Base-by-base conservation (phyloP, 2,797 vertebrate genomes). In the Denticeps clupeoides region DNA sequence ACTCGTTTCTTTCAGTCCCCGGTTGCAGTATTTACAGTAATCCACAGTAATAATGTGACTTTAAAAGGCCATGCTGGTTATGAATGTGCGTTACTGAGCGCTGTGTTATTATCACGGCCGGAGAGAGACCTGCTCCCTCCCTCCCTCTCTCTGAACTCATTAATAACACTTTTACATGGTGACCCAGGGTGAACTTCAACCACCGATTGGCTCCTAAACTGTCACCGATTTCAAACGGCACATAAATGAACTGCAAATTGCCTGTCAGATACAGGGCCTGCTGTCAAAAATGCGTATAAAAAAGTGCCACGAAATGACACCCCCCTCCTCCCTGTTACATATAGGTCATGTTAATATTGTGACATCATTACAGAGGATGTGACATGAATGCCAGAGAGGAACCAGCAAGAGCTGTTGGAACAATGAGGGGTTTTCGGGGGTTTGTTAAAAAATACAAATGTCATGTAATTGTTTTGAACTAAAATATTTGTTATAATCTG, bases 231-330 rank as follows among this genome's bases (percentile, higher is more conserved):
- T 71, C 71, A 70, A 62, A 60, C 5, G 1, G 60, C 51, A 70
- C 59, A 75, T 73, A 67, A 72, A 81, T 80, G 71, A 70, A 56
- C 57, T 35, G 63, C 58, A 71, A 74, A 75, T 73, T 61, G 73
- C 60, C 73, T 76, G 74, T 74, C 75, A 78, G 65, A 72, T 59
- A 72, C n/a, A n/a, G n/a, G n/a, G n/a, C 68, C 71, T 74, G 68
- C 75, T 67, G 71, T 51, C 56, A 40, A 35, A 73, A 58, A 63
- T 64, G 56, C 62, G 60, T 61, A 56, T 32, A 49, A 42, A 65
- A 31, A 51, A 63, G 46, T 49, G n/a, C n/a, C n/a, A n/a, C n/a
- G n/a, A n/a, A n/a, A n/a, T n/a, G n/a, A n/a, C n/a, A n/a, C n/a
- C n/a, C n/a, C n/a, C n/a, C n/a, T 27, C 59, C 16, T 27, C 41